phyloP scores from a whole-genome alignment of 2,113 vertebrate genomes.

The Acrocephalus kingi region DNA sequence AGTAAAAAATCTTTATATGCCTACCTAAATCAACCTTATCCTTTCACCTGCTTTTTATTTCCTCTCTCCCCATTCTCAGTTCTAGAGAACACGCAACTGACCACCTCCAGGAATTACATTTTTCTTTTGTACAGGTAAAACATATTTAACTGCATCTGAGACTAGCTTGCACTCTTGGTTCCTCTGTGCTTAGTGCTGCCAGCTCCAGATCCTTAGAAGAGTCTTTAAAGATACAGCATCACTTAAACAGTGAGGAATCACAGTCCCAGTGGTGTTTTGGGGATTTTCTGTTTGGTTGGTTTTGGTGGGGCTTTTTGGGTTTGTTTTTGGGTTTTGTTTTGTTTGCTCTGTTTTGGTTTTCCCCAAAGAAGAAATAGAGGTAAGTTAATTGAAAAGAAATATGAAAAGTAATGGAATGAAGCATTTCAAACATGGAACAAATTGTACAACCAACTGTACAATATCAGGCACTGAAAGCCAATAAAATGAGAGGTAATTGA shows the following conservation, averaged over 20 bases:
- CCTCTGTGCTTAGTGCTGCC: not conserved
- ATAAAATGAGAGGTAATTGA: not conserved
- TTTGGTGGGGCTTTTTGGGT: not conserved
- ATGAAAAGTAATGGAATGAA: not conserved
- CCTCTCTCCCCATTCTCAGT: not conserved
- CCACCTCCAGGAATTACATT: not conserved
- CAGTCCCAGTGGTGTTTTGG: not conserved
- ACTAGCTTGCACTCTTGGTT: not conserved
- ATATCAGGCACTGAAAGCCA: not conserved
- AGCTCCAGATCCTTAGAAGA: not conserved
- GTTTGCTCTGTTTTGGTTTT: not conserved
- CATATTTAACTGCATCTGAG: not conserved
- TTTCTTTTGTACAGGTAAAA: not conserved
- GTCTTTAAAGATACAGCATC: not conserved
- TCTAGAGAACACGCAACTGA: not conserved
- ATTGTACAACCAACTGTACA: not conserved
- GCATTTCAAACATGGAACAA: not conserved
- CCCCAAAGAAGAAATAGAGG: not conserved
- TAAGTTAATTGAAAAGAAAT: not conserved
- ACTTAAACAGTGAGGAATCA: not conserved
- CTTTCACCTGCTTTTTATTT: not conserved
- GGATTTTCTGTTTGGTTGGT: not conserved
- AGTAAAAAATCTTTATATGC: not conserved
- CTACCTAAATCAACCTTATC: not conserved
- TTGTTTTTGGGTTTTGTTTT: not conserved